Base-by-base conservation (phyloP, 2,797 vertebrate species). In the Pangasius sanitwongsei region DNA sequence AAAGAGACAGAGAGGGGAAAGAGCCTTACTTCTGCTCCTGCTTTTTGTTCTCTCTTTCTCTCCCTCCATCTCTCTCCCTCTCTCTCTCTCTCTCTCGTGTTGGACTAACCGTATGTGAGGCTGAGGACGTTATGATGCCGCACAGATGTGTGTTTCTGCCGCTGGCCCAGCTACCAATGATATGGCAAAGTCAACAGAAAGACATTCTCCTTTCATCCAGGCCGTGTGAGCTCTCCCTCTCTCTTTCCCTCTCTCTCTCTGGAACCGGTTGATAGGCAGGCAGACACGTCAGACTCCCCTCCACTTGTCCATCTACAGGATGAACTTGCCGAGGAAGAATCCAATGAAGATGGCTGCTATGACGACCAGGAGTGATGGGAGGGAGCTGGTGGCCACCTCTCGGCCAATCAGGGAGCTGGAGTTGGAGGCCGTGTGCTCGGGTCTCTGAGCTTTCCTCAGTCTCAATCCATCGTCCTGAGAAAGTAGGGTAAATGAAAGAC, bases 251-350 rank as follows among this genome's bases (percentile, higher is more conserved):
- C 20, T 59, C 80, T 82, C 92, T 95, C 95, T 95, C 94, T 95
- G 90, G 92, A 93, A 94, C 89, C 89, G 90, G 90, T 90, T 69
- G 87, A 90, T 75, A 81, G 85, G 90, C 83, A 87, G 84, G 78
- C 88, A 80, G 85, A 85, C 85, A 87, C 50, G 67, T 94, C 96
- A 92, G 95, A 96, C 95, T 95, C 94, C 50, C 89, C 93, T 96
- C 97, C 95, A 95, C 93, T 94, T 95, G 92, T 95, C 96, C 92
- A 95, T 97, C 97, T 99, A 99, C 98, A 99, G 98, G 97, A 99
- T 98, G 96, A 99, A 99, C 95, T 99, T 99, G 96, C 98, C 99
- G 96, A 99, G 96, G 98, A 99, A 99, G 98, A 99, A 99, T 95
- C 99, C 99, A 91, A 99, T 98, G 98, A 99, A 99, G 96, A 99